phyloP scores from a whole-genome alignment of 2,797 vertebrate genomes.

The Etheostoma perlongum region DNA sequence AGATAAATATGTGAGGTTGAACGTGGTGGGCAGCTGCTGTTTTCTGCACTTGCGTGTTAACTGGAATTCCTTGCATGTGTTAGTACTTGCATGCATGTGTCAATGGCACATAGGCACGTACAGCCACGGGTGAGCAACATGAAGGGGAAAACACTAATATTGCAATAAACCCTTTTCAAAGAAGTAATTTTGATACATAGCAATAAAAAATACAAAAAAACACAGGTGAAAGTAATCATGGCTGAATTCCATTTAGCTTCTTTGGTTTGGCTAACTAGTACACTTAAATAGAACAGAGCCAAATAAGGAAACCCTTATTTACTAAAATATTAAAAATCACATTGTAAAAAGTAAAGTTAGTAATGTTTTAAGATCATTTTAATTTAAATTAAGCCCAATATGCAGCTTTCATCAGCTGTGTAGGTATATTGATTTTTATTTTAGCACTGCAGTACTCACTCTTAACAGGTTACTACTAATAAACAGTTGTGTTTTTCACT shows the following conservation, averaged over 20 bases:
- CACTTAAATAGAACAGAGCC: not conserved
- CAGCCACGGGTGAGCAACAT: not conserved
- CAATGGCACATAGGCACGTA: too few species aligned
- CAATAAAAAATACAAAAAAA: not conserved
- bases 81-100: not conserved
- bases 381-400: not conserved
- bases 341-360: not conserved
- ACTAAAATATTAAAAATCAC: not conserved
- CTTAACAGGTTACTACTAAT: too few species aligned
- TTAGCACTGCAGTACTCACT: not conserved
- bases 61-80: conserved; percentile 13
- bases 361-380: not conserved
- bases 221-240: not conserved
- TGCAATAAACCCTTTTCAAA: not conserved
- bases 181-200: not conserved
- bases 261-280: not conserved
- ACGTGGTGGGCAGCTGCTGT: conserved; percentile 33
- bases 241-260: not conserved
- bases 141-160: not conserved
- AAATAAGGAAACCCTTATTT: not conserved
- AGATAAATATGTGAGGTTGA: conserved; percentile 22
- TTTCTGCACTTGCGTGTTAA: conserved; percentile 26
- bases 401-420: not conserved
- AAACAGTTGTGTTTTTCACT: not conserved
- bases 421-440: not conserved